Evolutionary conservation across 2,113 vertebrate genomes (phyloP).

Genomic region (Aptenodytes forsteri): DNA sequence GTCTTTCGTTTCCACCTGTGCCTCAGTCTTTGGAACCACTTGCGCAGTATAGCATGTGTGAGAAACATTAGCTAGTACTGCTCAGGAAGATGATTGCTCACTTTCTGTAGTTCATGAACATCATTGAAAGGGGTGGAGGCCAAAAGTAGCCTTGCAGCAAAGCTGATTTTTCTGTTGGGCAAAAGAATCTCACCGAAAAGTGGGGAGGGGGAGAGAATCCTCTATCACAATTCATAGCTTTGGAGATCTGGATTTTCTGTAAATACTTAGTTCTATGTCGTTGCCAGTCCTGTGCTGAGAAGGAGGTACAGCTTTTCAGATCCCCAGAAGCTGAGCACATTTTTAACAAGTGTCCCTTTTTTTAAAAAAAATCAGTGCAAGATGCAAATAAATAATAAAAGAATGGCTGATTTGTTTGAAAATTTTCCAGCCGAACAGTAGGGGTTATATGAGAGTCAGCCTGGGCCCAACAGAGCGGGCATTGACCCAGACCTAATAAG

Average conservation of each 20-base stretch:
- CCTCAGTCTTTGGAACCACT: not conserved
- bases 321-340: not conserved
- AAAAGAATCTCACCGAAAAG: not conserved
- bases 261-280: not conserved
- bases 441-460: conserved; percentile 29
- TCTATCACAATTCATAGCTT: not conserved
- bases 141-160: not conserved
- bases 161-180: not conserved
- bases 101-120: not conserved
- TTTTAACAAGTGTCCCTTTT: not conserved
- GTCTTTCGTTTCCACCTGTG: not conserved
- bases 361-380: not conserved
- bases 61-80: not conserved
- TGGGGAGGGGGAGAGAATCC: not conserved
- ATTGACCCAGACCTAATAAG: conserved; percentile 41
- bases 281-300: not conserved
- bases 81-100: not conserved
- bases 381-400: conserved; percentile 24
- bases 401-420: conserved; percentile 28
- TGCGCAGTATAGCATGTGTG: not conserved
- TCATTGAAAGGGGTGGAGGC: not conserved
- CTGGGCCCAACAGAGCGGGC: not conserved
- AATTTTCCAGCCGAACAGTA: not conserved
- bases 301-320: not conserved
- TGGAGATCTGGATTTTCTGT: not conserved